Conservation (phyloP, 2,113 vertebrate species). For the Brachypteracias leptosomus region DNA sequence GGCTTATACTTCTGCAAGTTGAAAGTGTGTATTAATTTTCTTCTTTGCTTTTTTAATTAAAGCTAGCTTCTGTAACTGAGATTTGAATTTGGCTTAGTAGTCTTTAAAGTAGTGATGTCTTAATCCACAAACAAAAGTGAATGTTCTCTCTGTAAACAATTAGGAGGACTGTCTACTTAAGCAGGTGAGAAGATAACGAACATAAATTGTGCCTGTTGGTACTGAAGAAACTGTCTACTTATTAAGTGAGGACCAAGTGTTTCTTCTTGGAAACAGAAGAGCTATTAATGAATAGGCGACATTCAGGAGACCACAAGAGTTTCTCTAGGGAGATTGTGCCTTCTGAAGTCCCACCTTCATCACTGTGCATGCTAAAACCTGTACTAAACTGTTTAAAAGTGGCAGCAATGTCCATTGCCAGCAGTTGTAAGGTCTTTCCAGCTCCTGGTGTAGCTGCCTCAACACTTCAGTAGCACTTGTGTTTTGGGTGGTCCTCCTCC, state of each 20-base stretch:
- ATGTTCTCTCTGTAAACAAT: neutral
- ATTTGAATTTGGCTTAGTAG: neutral
- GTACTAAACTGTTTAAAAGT: neutral
- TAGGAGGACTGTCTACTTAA: neutral
- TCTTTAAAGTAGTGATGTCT: neutral
- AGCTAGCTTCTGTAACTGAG: neutral
- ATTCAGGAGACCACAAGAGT: neutral
- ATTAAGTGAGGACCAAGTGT: neutral
- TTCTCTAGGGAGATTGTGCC: neutral
- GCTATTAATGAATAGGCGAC: neutral
- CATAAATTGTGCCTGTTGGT: neutral
- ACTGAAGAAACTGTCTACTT: neutral
- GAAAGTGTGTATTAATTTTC: neutral
- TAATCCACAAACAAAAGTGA: neutral
- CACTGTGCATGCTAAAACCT: neutral
- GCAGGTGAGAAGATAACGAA: neutral
- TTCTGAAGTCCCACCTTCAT: neutral
- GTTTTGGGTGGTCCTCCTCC: neutral
- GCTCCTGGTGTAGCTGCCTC: neutral
- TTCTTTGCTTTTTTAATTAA: neutral
- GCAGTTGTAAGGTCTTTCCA: neutral
- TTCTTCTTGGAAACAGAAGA: neutral
- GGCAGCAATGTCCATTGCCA: neutral
- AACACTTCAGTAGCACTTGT: neutral
- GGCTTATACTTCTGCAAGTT: neutral